A percentile compares a stretch with the other conserved stretches of the same genome.
phyloP scores from a whole-genome alignment of 2,797 vertebrate species.

The Columba guinea region DNA sequence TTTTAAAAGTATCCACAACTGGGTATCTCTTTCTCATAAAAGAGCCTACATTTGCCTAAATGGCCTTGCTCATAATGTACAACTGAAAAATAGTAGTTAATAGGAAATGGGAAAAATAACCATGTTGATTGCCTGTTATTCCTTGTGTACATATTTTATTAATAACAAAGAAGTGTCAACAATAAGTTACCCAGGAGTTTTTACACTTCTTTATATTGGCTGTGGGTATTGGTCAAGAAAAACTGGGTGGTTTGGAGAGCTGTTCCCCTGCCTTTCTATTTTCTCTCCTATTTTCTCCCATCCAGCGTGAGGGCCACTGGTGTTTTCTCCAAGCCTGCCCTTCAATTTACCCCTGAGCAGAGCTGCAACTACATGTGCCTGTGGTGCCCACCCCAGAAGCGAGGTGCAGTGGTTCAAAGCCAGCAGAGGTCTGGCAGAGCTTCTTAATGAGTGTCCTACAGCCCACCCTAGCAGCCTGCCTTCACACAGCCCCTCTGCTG shows the following conservation, averaged over 20 bases:
- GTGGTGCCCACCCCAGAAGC: too few species aligned
- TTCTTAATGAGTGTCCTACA: background rate
- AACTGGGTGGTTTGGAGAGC: rapidly evolving
- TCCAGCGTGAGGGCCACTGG: background rate
- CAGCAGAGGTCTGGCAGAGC: background rate
- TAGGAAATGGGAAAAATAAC: background rate
- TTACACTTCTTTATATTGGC: background rate
- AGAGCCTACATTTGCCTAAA: background rate
- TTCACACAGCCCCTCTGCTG: background rate
- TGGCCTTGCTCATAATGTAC: background rate
- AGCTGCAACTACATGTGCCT: background rate
- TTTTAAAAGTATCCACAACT: background rate
- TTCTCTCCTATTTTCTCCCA: background rate
- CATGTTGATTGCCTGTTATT: background rate
- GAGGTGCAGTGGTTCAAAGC: background rate
- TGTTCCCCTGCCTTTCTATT: background rate
- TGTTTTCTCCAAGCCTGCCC: background rate
- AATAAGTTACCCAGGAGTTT: background rate
- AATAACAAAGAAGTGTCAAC: background rate
- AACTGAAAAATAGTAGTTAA: background rate
- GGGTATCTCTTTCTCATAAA: background rate
- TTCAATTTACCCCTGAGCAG: background rate
- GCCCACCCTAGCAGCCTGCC: background rate
- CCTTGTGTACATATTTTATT: background rate
- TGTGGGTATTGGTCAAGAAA: background rate